These are phyloP conservation scores for Takifugu bimaculatus DNA, from an alignment of 2,113 vertebrate genomes.

Conservation along the genomic window DNA sequence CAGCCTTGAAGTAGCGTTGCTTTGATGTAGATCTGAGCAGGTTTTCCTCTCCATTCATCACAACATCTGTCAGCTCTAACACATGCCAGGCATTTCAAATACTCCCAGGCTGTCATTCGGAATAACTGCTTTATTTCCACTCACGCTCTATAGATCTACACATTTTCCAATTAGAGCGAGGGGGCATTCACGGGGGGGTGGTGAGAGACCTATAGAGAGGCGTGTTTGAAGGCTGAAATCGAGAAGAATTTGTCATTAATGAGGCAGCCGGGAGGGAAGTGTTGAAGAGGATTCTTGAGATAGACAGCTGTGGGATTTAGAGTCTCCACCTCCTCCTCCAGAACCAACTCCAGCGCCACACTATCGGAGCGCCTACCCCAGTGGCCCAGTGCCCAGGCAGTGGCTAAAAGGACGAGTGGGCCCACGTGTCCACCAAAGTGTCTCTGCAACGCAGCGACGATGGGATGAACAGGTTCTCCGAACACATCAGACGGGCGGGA, in stretches of 20 bases:
- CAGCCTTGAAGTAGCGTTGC: no score
- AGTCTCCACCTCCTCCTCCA: slow-evolving; percentile 8
- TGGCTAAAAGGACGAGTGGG: slow-evolving; percentile 33
- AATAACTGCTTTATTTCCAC: slow-evolving; percentile 8
- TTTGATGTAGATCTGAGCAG: slow-evolving; percentile 20
- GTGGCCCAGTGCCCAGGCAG: slow-evolving; percentile 34
- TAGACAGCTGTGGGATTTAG: slow-evolving; percentile 38
- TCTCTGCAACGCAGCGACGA: slow-evolving; percentile 40
- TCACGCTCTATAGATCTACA: slow-evolving; percentile 14
- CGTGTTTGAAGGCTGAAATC: slow-evolving; percentile 35
- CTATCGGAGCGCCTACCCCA: slow-evolving; percentile 15
- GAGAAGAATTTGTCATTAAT: slow-evolving; percentile 44
- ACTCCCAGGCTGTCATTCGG: slow-evolving; percentile 30
- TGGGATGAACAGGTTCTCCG: slow-evolving; percentile 39
- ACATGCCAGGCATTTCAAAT: slow-evolving; percentile 24
- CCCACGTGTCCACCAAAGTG: slow-evolving; percentile 34
- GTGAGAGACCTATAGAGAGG: slow-evolving; percentile 19
- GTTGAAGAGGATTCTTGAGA: slow-evolving; percentile 22
- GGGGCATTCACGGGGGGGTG: slow-evolving; percentile 35
- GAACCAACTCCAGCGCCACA: slow-evolving; percentile 26
- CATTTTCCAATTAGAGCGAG: slow-evolving; percentile 18
- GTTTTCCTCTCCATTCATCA: slow-evolving; percentile 21
- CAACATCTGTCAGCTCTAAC: slow-evolving; percentile 25
- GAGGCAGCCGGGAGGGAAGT: slow-evolving; percentile 29
- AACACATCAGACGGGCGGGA: slow-evolving; percentile 29